Base-by-base conservation (phyloP, 2,888 invertebrate species). In the Phalera bucephala region DNA sequence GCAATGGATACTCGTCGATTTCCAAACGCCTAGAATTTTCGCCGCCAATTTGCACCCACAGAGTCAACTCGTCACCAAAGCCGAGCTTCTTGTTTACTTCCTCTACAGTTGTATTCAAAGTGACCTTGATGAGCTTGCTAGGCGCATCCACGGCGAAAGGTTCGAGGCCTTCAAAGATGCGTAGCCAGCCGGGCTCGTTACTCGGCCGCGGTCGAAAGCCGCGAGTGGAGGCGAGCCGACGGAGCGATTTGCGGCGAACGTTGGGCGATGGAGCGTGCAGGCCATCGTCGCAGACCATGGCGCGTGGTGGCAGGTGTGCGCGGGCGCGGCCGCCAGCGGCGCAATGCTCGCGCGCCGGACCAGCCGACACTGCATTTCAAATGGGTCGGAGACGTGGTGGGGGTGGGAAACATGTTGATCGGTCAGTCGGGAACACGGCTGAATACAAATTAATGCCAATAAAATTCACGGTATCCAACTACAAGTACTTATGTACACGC, bases 41-140 rank as follows among this genome's bases (percentile, higher is more conserved):
- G 3, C 91, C 92, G 1, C 93, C 93, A 49, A 84, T 83, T 77
- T 92, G 91, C 13, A 91, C 41, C 91, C 91, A 91, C 21, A 91
- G 52, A 0, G 91, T 86, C 11, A 87, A 61, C 45, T 91, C 88
- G 3, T 84, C 81, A 12, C 72, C 72, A 4, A 92, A 82, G 1
- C 91, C 90, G 44, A 93, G 72, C 19, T 74, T 72, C 56, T 80
- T 83, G 61, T 82, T 84, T 20, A 90, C 80, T 26, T 91, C 91
- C 41, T 91, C 91, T 8, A 91, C 92, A 28, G 91, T 91, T 12
- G 90, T 86, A 55, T 91, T 91, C 31, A 91, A 81, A 38, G 91
- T 90, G 47, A 93, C 89, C 61, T 92, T 91, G 48, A 92, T 89
- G 35, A 90, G 77, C 61, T 88, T 88, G 57, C 89, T 91, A 10